Evolutionary conservation across 2,797 vertebrate species (phyloP).

Genomic region (Melanotaenia nigrans): DNA sequence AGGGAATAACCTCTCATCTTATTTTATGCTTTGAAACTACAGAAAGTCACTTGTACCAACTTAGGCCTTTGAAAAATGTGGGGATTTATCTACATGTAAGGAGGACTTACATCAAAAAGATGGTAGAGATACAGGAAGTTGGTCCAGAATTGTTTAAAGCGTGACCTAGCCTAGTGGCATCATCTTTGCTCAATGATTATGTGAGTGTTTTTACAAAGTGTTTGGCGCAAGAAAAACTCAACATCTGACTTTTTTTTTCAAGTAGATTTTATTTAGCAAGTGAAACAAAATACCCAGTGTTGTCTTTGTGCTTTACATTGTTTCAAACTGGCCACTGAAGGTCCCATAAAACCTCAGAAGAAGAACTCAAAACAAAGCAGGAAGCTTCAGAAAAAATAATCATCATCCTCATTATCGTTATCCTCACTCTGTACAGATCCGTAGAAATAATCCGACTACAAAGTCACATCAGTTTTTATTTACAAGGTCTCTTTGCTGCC

Average conservation of each 20-base stretch:
- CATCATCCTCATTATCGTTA: constrained; percentile 35
- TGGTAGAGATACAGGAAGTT: background rate
- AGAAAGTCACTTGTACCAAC: constrained; percentile 1
- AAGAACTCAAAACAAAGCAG: constrained; percentile 70
- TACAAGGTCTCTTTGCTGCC: constrained; percentile 78
- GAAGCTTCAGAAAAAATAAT: constrained; percentile 71
- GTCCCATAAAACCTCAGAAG: constrained; percentile 60
- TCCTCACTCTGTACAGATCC: constrained; percentile 79
- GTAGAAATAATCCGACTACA: constrained; percentile 83
- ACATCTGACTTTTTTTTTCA: constrained; percentile 44
- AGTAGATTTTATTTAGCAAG: constrained; percentile 86
- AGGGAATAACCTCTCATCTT: background rate
- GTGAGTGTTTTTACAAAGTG: background rate
- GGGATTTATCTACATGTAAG: background rate
- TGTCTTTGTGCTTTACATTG: constrained; percentile 88
- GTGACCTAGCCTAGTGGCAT: background rate
- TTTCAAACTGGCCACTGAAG: constrained; percentile 58
- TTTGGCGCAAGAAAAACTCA: rapidly evolving
- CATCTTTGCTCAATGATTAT: background rate
- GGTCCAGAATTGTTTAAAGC: background rate
- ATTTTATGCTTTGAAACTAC: background rate
- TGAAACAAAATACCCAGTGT: constrained; percentile 85
- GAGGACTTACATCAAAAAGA: constrained; percentile 1
- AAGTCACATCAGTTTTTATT: constrained; percentile 79
- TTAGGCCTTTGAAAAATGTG: constrained; percentile 8